phyloP scores from a whole-genome alignment of 2,888 invertebrate species.

The Temnothorax rugatulus region DNA sequence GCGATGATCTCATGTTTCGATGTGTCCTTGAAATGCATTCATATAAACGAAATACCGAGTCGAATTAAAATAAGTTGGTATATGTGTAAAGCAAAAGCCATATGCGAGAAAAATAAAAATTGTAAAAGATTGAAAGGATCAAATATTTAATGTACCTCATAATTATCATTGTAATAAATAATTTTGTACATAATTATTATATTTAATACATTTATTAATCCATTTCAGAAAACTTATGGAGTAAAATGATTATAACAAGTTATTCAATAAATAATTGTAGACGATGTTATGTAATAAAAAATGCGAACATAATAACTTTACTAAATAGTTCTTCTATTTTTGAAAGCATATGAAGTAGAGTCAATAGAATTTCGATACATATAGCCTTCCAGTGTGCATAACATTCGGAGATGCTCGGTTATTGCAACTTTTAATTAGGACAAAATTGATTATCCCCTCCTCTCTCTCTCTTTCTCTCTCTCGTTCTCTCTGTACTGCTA shows the following conservation, averaged over 20 bases:
- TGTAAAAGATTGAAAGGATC: background rate
- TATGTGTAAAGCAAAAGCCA: background rate
- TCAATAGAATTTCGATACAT: background rate
- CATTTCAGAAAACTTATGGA: background rate
- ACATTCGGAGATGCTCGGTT: background rate
- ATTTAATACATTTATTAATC: background rate
- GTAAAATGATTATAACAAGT: background rate
- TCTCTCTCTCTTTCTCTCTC: background rate
- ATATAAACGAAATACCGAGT: background rate
- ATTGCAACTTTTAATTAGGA: constrained; percentile 42
- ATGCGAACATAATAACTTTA: background rate
- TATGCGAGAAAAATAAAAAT: background rate
- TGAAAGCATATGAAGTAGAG: background rate
- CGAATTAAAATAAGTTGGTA: background rate
- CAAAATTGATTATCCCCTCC: constrained; percentile 30
- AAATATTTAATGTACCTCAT: background rate
- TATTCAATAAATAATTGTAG: background rate
- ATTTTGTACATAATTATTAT: background rate
- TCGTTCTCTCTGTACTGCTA: background rate
- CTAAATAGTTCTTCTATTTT: constrained; percentile 6
- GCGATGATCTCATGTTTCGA: constrained; percentile 22
- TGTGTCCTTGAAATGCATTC: constrained; percentile 5
- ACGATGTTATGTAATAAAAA: background rate
- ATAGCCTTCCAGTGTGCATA: background rate
- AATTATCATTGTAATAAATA: background rate